These are phyloP conservation scores for Arrhamphus sclerolepis DNA, from an alignment of 2,797 vertebrate species.

Conservation along the genomic window DNA sequence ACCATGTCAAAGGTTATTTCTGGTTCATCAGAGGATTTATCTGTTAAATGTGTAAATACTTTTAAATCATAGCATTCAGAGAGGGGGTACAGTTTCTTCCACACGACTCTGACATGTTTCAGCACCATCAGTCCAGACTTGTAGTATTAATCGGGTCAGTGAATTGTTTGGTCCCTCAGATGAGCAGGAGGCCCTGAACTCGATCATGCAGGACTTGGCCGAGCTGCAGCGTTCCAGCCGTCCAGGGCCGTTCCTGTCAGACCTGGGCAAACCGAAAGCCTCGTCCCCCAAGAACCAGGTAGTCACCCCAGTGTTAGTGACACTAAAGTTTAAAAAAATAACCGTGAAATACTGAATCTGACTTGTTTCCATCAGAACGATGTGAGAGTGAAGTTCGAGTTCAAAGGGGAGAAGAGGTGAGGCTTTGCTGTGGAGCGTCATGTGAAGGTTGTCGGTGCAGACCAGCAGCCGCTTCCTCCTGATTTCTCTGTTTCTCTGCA, in stretches of 20 bases:
- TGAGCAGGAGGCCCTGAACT: constrained; percentile 97
- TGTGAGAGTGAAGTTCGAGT: constrained; percentile 98
- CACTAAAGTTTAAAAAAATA: no score
- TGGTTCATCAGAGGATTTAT: no score
- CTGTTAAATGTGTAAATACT: no score
- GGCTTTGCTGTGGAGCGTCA: background rate
- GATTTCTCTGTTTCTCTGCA: constrained; percentile 50
- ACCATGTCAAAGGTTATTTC: no score
- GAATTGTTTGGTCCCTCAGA: constrained; percentile 71
- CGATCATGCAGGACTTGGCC: constrained; percentile 99
- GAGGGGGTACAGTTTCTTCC: no score
- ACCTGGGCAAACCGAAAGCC: constrained; percentile 90
- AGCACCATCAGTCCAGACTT: no score
- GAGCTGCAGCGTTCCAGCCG: constrained; percentile 96
- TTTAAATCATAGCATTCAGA: no score
- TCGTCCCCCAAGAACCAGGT: constrained; percentile 97
- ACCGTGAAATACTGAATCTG: background rate
- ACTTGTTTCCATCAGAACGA: constrained; percentile 87
- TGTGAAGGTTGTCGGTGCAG: background rate
- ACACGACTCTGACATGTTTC: background rate
- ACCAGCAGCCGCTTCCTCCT: background rate
- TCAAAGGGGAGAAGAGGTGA: constrained; percentile 98
- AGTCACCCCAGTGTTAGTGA: constrained; percentile 15
- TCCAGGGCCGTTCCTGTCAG: constrained; percentile 87
- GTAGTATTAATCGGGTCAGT: background rate